Conservation (phyloP, 2,113 vertebrate genomes). For the Diphyllodes magnificus region DNA sequence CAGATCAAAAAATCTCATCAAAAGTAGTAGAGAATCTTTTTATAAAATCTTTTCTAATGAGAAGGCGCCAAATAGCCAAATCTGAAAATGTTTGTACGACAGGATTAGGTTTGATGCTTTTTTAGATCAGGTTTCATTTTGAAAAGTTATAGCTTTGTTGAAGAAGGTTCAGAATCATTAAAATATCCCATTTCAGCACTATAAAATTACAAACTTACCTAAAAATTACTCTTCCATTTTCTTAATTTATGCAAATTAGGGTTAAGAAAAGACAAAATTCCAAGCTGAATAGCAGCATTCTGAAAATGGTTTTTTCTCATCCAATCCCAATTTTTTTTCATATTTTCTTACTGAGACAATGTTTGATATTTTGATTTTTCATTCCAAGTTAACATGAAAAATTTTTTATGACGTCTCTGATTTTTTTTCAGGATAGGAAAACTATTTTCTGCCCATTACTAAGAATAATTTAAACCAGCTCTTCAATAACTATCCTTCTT, state of each 20-base stretch:
- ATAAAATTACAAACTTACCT: neutral
- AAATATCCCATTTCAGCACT: neutral
- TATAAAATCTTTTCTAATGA: neutral
- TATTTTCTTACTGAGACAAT: neutral
- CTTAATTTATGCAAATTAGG: neutral
- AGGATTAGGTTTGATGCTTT: neutral
- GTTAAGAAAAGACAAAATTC: neutral
- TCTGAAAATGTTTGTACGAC: neutral
- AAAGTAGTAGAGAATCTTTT: neutral
- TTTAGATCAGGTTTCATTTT: neutral
- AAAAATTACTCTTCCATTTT: neutral
- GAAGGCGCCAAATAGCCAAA: neutral
- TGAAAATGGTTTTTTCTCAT: neutral
- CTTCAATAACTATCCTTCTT: neutral
- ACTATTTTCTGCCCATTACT: neutral
- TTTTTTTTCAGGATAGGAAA: neutral
- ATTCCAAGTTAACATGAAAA: neutral
- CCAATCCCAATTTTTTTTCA: accelerated
- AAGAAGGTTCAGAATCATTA: neutral
- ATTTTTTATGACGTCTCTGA: neutral
- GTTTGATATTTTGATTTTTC: neutral
- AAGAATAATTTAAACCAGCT: neutral
- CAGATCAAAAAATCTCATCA: neutral
- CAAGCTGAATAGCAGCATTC: neutral
- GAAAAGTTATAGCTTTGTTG: neutral